Conservation (phyloP, 2,113 vertebrate genomes). For the Aix galericulata region DNA sequence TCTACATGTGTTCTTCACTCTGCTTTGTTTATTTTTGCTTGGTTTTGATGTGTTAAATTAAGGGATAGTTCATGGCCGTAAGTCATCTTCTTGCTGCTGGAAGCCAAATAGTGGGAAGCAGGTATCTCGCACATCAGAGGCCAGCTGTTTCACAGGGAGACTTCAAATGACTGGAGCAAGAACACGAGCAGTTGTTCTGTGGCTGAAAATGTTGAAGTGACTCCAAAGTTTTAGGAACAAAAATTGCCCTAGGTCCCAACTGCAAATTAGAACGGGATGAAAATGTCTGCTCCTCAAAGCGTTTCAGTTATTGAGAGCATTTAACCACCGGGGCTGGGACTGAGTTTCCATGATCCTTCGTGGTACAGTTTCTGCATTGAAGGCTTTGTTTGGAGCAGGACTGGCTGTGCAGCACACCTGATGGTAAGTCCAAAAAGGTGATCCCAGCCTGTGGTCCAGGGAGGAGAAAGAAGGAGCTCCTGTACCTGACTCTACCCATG, state of each 20-base stretch:
- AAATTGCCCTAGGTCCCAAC: constrained; percentile 19
- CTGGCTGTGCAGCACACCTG: background rate
- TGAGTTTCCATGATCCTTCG: background rate
- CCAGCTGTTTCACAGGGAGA: constrained; percentile 62
- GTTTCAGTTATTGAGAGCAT: background rate
- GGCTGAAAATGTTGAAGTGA: constrained; percentile 20
- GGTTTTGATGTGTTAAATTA: constrained; percentile 64
- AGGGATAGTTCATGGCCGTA: constrained; percentile 68
- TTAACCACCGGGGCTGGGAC: background rate
- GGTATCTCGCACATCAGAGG: constrained; percentile 67
- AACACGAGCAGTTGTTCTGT: constrained; percentile 14
- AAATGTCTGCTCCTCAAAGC: constrained; percentile 24
- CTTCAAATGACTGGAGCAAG: constrained; percentile 39
- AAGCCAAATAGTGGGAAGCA: constrained; percentile 64
- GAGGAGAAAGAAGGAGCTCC: background rate
- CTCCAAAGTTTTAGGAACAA: constrained; percentile 28
- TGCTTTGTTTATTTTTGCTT: constrained; percentile 69
- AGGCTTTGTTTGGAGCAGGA: background rate
- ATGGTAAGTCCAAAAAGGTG: background rate
- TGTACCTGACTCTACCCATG: background rate
- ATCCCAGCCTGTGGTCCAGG: background rate
- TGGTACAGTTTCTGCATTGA: background rate
- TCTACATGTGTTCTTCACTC: constrained; percentile 50
- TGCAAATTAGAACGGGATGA: constrained; percentile 33
- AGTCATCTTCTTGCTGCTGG: constrained; percentile 60